Percentiles rank a stretch among this genome's conserved stretches.
These are phyloP conservation scores for Cyprichromis sp. DNA, from an alignment of 2,113 vertebrate species.

Conservation along the genomic window DNA sequence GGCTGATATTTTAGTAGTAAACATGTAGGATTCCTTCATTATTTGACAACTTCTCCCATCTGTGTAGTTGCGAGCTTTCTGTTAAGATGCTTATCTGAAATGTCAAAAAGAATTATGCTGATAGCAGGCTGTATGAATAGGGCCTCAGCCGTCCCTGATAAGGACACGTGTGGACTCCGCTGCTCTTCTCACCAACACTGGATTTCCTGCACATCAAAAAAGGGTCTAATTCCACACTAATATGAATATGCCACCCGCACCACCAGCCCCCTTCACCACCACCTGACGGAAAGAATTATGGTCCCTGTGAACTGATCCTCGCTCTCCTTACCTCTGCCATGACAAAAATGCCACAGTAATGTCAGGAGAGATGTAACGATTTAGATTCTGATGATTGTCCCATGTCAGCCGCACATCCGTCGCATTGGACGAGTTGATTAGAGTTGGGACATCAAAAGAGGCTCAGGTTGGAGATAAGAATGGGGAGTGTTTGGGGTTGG, in stretches of 20 bases:
- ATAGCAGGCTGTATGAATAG: slow-evolving; percentile 66
- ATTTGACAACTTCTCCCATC: slow-evolving; percentile 59
- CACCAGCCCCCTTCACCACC: background rate
- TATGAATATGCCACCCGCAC: slow-evolving; percentile 67
- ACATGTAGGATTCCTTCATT: slow-evolving; percentile 57
- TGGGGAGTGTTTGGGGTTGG: background rate
- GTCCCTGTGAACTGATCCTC: slow-evolving; percentile 56
- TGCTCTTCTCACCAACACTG: slow-evolving; percentile 39
- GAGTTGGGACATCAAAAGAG: slow-evolving; percentile 68
- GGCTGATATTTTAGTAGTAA: slow-evolving; percentile 64
- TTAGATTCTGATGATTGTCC: slow-evolving; percentile 69
- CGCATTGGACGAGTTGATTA: slow-evolving; percentile 62
- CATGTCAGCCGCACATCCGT: slow-evolving; percentile 56
- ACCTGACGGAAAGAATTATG: slow-evolving; percentile 47
- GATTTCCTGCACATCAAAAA: slow-evolving; percentile 61
- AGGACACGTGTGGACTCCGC: slow-evolving; percentile 47
- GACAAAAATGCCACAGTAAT: slow-evolving; percentile 80
- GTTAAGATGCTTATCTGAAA: slow-evolving; percentile 71
- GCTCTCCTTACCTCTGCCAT: slow-evolving; percentile 60
- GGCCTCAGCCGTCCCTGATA: slow-evolving; percentile 60
- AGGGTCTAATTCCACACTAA: slow-evolving; percentile 67
- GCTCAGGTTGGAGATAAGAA: slow-evolving; percentile 50
- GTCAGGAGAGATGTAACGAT: slow-evolving; percentile 76
- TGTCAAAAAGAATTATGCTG: slow-evolving; percentile 72
- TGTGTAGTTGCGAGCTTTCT: slow-evolving; percentile 51